Conservation (phyloP, 2,888 invertebrate species). For the Pseudeuparius sepicola region DNA sequence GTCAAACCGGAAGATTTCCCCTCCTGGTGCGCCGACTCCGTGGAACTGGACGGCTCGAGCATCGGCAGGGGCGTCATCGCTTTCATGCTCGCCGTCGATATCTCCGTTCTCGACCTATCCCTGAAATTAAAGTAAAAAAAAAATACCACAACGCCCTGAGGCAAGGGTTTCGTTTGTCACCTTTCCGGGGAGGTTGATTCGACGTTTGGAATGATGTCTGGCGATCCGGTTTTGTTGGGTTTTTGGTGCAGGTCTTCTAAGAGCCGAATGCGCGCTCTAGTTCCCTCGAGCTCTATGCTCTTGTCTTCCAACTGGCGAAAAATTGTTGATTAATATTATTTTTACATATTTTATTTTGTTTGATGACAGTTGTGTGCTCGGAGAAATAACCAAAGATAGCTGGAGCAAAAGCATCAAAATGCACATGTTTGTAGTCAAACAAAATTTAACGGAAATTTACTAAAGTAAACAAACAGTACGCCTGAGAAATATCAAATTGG, state of each 20-base stretch:
- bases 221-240: slow-evolving; percentile 27
- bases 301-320: slow-evolving; percentile 64
- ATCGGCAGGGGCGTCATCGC: slow-evolving; percentile 47
- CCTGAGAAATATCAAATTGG: too few species aligned
- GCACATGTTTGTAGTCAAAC: too few species aligned
- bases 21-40: slow-evolving; percentile 56
- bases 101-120: slow-evolving; percentile 29
- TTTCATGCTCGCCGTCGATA: slow-evolving; percentile 48
- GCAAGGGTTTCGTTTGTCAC: too few species aligned
- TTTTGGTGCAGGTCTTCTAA: slow-evolving; percentile 48
- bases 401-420: too few species aligned
- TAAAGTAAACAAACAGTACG: too few species aligned
- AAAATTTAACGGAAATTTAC: too few species aligned
- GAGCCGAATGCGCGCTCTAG: slow-evolving; percentile 64
- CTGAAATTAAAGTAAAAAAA: too few species aligned
- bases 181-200: slow-evolving; percentile 38
- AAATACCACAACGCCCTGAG: too few species aligned
- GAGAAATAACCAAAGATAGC: too few species aligned
- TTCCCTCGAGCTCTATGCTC: slow-evolving; percentile 75
- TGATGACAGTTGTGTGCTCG: too few species aligned
- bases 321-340: slow-evolving; percentile 8
- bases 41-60: slow-evolving; percentile 52
- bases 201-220: slow-evolving; percentile 39
- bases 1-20: too few species aligned
- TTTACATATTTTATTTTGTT: too few species aligned